Conservation (phyloP, 2,797 vertebrate species). For the Vespertilio murinus region DNA sequence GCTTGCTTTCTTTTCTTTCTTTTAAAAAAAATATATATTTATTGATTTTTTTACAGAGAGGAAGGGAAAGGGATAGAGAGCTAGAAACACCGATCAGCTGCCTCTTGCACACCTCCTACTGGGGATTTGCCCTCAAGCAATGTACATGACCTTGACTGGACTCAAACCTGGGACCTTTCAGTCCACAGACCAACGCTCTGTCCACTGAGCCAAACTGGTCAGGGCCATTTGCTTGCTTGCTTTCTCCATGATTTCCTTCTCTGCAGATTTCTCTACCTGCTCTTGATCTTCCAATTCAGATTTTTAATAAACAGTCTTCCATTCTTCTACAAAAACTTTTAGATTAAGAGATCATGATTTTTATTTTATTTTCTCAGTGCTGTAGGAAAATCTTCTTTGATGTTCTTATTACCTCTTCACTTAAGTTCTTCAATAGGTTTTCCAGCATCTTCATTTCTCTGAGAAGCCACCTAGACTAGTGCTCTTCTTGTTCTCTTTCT, state of each 20-base stretch:
- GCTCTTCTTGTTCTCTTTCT: not conserved
- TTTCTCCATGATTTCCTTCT: not conserved
- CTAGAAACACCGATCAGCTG: no score
- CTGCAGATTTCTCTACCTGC: not conserved
- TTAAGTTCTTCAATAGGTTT: not conserved
- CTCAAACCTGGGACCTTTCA: no score
- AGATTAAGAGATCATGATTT: not conserved
- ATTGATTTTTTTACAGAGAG: no score
- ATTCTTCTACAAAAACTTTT: not conserved
- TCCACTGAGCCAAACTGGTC: no score
- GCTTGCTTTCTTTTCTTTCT: no score
- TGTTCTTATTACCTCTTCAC: not conserved
- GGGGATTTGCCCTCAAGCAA: no score
- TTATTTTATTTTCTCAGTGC: not conserved
- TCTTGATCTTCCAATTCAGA: not conserved
- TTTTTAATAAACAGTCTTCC: not conserved
- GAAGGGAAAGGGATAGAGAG: no score
- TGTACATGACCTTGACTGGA: no score
- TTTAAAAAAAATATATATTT: no score
- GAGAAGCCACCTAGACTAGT: not conserved
- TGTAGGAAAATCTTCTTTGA: not conserved
- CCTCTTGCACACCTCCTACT: no score
- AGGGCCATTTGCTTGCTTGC: not conserved
- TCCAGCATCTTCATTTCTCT: not conserved
- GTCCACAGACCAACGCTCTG: no score